Base-by-base conservation (phyloP, 37 sponge, comb jelly and placozoan genomes). In the Dysidea cf. avara region DNA sequence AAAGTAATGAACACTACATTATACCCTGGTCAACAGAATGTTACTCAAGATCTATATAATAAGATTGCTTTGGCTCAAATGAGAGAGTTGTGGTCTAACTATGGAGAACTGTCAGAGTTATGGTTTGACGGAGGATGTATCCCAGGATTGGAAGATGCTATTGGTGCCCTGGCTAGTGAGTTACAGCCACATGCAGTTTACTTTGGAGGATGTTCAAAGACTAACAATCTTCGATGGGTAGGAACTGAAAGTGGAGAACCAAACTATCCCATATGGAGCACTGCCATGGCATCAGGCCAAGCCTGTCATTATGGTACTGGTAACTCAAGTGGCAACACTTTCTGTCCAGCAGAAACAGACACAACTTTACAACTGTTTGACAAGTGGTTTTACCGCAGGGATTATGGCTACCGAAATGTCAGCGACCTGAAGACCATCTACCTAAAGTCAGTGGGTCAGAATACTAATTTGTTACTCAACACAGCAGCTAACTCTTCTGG, bases 41-140 rank as follows among this genome's bases (percentile, higher is more conserved):
- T 82, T n/a, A 38, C 83, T 3, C 83, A 82, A 48, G 76, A 72
- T 14, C 75, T 75, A 6, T 82, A 82, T 40, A 68, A 51, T 1
- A 56, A 82, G 52, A 82, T 82, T 48, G 83, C 74, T 1, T 38
- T 82, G 24, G 76, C 83, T 14, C 83, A 82, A 48, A 43, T 82
- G 68, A 74, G 37, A 47, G 83, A 82, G 35, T 60, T 82, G 57
- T 82, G 83, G 83, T 58, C 68, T 20, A 82, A 82, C 39, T 82
- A 82, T 56, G 83, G 83, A 12, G 47, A 50, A n/a, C 61, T 82
- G 60, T 35, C 83, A 4, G 83, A 82, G 69, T 60, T 82, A 25
- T 82, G 83, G 83, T 82, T 82, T 52, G 83, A 82, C 55, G 83
- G 83, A 21, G 83, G 69, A 22, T 82, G 83, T 49, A 66, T 81